A percentile compares a stretch with the other conserved stretches of the same genome.
Conservation (phyloP, 2,888 invertebrate genomes). For the Seladonia tumulorum region DNA sequence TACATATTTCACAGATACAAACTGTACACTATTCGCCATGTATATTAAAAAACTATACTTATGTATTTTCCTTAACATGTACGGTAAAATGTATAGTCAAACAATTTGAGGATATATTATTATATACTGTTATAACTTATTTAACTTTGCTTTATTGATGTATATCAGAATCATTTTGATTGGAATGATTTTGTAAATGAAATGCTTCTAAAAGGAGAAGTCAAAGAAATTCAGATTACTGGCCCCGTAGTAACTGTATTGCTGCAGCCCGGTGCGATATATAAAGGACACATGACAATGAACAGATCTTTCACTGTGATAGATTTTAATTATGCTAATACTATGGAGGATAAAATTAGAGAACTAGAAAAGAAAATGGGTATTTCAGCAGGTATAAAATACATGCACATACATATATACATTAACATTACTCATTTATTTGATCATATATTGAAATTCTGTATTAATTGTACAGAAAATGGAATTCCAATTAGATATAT, state of each 20-base stretch:
- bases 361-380: conserved; percentile 93
- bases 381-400: conserved; percentile 88
- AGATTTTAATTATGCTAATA: conserved; percentile 93
- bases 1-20: too few relatives aligned
- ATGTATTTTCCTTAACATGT: background rate
- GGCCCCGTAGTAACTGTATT: conserved; percentile 93
- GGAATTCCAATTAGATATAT: conserved; percentile 87
- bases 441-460: background rate
- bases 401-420: background rate
- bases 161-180: conserved; percentile 86
- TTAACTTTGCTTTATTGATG: conserved; percentile 3
- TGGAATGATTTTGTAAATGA: conserved; percentile 99
- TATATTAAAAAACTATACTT: background rate
- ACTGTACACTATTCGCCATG: too few relatives aligned
- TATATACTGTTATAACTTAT: background rate
- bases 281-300: conserved; percentile 92
- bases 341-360: conserved; percentile 96
- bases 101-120: background rate
- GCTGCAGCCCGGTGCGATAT: conserved; percentile 92
- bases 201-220: conserved; percentile 97
- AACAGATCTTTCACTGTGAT: conserved; percentile 88
- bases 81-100: background rate
- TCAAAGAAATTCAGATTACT: conserved; percentile 94
- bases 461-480: conserved; percentile 64
- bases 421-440: background rate